Evolutionary conservation across 2,797 vertebrate species (phyloP).

Genomic region (Acipenser ruthenus): DNA sequence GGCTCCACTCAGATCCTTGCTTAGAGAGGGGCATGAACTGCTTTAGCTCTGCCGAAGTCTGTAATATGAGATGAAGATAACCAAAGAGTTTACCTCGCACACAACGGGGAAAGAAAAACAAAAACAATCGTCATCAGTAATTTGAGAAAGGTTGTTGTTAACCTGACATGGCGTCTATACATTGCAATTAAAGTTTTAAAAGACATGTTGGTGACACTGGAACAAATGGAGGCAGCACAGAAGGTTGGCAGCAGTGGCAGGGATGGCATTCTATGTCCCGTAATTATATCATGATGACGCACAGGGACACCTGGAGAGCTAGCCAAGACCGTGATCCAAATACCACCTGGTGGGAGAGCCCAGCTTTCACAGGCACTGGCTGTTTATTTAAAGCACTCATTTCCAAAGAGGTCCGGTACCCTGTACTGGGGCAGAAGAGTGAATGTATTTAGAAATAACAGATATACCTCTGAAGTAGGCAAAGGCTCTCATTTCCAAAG

Average conservation of each 20-base stretch:
- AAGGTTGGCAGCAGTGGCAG: slow-evolving; percentile 36
- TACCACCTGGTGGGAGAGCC: too few relatives aligned
- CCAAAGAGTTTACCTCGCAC: neutral
- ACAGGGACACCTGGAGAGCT: slow-evolving; percentile 32
- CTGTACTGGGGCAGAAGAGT: too few relatives aligned
- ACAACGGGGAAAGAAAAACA: too few relatives aligned
- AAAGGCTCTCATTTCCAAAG: too few relatives aligned
- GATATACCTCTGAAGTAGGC: too few relatives aligned
- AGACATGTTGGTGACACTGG: slow-evolving; percentile 35
- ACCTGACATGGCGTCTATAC: slow-evolving; percentile 27
- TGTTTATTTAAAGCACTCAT: too few relatives aligned
- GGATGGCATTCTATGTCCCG: slow-evolving; percentile 43
- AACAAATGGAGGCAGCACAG: slow-evolving; percentile 51
- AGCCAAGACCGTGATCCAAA: slow-evolving; percentile 30
- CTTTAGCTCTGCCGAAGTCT: slow-evolving; percentile 4
- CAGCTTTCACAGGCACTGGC: too few relatives aligned
- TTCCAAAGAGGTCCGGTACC: too few relatives aligned
- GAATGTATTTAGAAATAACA: too few relatives aligned
- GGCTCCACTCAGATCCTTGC: neutral
- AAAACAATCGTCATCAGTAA: slow-evolving; percentile 28
- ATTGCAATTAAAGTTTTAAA: slow-evolving; percentile 52
- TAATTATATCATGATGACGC: slow-evolving; percentile 65
- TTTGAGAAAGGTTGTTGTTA: slow-evolving; percentile 40
- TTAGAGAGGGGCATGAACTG: neutral
- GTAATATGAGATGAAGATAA: slow-evolving; percentile 22